A percentile compares a stretch with the other conserved stretches of the same genome.
Conservation (phyloP, 1,140 invertebrate genomes). For the Sweltsa coloradensis region DNA sequence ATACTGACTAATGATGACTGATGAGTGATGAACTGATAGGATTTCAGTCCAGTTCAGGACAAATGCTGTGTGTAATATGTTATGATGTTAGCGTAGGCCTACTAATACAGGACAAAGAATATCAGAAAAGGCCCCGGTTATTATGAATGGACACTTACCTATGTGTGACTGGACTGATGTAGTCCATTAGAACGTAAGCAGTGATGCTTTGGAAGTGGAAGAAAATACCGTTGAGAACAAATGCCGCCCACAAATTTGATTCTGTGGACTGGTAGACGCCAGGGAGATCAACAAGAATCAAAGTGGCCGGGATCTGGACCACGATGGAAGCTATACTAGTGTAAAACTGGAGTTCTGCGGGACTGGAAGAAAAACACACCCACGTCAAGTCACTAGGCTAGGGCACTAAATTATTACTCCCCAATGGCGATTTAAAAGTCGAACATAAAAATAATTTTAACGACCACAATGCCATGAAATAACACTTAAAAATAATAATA, state of each 20-base stretch:
- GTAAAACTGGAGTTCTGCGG: constrained; percentile 76
- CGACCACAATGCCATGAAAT: no score
- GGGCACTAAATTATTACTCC: no score
- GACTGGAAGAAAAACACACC: constrained; percentile 35
- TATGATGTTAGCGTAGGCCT: no score
- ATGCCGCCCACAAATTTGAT: constrained; percentile 42
- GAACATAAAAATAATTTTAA: no score
- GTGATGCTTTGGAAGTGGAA: constrained; percentile 83
- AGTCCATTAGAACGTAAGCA: constrained; percentile 75
- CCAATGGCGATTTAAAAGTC: no score
- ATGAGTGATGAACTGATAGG: no score
- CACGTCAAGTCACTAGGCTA: neutral
- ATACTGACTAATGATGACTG: no score
- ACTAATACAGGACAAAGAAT: no score
- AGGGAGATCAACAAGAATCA: constrained; percentile 52
- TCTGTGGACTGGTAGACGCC: constrained; percentile 30
- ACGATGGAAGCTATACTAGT: constrained; percentile 66
- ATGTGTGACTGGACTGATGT: constrained; percentile 76
- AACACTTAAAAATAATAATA: no score
- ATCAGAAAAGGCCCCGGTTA: no score
- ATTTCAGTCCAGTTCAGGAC: no score
- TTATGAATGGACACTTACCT: constrained; percentile 40
- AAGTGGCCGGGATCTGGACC: constrained; percentile 64
- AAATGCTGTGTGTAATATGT: no score
- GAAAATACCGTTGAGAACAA: constrained; percentile 65